Evolutionary conservation across 1,140 invertebrate genomes (phyloP).

Genomic region (Drosophila fuyamai): DNA sequence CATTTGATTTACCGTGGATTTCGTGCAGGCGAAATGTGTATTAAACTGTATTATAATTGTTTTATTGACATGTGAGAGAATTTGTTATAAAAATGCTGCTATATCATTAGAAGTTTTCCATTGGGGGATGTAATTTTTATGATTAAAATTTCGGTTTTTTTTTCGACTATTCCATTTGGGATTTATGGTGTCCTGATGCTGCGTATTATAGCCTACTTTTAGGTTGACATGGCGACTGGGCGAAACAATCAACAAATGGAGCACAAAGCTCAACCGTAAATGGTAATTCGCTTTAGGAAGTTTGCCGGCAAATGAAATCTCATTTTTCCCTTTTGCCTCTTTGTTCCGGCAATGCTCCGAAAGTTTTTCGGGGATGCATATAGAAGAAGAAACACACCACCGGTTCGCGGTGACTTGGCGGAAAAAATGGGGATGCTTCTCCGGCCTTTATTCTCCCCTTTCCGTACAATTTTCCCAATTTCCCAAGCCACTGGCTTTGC

Average conservation of each 20-base stretch:
- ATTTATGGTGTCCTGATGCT: constrained; percentile 32
- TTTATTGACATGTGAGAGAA: constrained; percentile 24
- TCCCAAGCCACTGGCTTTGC: constrained; percentile 13
- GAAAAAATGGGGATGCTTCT: constrained; percentile 47
- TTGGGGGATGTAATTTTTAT: constrained; percentile 26
- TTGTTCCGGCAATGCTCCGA: constrained; percentile 48
- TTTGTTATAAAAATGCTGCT: constrained; percentile 16
- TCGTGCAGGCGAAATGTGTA: constrained; percentile 1
- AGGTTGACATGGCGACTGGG: constrained; percentile 21
- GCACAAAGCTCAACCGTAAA: constrained; percentile 40
- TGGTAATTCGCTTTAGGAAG: constrained; percentile 42
- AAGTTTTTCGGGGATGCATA: constrained; percentile 40
- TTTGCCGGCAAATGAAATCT: constrained; percentile 52
- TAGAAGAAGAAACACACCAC: constrained; percentile 40
- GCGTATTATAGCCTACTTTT: constrained; percentile 48
- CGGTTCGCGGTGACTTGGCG: constrained; percentile 43
- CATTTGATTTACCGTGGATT: constrained; percentile 25
- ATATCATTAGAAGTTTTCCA: constrained; percentile 5
- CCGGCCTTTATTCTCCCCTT: constrained; percentile 14
- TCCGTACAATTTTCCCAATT: constrained; percentile 32
- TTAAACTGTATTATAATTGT: constrained; percentile 18
- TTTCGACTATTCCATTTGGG: constrained; percentile 4
- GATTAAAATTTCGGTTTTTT: constrained; percentile 19
- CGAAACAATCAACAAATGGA: constrained; percentile 52
- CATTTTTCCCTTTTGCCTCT: constrained; percentile 18